Percentiles rank a stretch among this genome's conserved stretches.
Evolutionary conservation across 2,113 vertebrate species (phyloP).

Genomic region (Phrynosoma platyrhinos): DNA sequence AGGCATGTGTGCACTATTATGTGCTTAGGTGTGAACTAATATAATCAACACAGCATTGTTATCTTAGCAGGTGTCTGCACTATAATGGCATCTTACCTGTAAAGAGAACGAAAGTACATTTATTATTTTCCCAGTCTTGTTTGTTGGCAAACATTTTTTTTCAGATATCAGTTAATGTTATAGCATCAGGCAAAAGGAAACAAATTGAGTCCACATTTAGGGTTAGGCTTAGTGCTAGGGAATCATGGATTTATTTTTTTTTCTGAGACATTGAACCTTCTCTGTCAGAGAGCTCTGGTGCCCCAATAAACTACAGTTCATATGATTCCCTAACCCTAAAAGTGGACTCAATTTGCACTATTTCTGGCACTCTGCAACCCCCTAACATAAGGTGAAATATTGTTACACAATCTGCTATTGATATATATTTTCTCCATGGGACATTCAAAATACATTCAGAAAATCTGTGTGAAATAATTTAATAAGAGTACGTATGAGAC

Average conservation of each 20-base stretch:
- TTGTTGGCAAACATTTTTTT: neutral
- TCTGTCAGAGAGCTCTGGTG: too few species aligned
- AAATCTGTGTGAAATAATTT: neutral
- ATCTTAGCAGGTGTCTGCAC: neutral
- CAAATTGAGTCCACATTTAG: too few species aligned
- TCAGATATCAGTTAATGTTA: neutral
- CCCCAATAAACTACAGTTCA: too few species aligned
- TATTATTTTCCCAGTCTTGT: neutral
- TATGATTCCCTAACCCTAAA: too few species aligned
- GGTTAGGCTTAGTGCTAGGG: too few species aligned
- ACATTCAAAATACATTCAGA: neutral
- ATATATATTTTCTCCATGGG: neutral
- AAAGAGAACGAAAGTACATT: neutral
- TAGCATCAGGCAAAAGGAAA: neutral
- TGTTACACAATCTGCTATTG: neutral
- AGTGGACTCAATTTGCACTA: too few species aligned
- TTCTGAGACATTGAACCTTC: too few species aligned
- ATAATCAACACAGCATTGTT: slow-evolving; percentile 21
- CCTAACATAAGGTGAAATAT: neutral
- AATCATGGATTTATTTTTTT: too few species aligned
- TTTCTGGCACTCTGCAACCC: too few species aligned
- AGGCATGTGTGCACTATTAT: neutral
- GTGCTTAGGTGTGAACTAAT: slow-evolving; percentile 24
- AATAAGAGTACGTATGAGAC: neutral
- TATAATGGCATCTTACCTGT: neutral